Conservation (phyloP, 2,888 invertebrate genomes). For the Gibbula magus region DNA sequence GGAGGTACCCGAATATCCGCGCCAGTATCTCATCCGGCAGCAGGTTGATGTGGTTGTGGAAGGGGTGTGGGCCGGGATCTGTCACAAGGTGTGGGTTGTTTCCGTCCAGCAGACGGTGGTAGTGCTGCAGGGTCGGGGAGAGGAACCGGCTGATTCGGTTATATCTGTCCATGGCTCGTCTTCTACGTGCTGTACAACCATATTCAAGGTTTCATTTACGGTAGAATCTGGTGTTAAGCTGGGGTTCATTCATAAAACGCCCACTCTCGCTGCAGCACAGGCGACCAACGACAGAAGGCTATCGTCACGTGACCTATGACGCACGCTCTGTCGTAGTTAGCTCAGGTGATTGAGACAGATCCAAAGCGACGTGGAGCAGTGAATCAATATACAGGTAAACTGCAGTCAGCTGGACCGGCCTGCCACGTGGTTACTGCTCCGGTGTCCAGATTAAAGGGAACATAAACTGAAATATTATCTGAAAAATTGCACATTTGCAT, state of each 20-base stretch:
- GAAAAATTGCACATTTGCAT: background rate
- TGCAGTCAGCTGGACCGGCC: background rate
- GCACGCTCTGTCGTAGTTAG: conserved; percentile 6
- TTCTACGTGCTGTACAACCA: background rate
- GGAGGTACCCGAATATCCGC: conserved; percentile 55
- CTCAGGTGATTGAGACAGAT: conserved; percentile 16
- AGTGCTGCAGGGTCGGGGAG: background rate
- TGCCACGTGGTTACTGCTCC: background rate
- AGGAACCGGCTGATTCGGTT: background rate
- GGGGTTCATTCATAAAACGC: conserved; percentile 23
- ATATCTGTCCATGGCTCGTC: background rate
- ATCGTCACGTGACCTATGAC: conserved; percentile 14
- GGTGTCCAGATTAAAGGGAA: background rate
- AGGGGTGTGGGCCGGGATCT: background rate
- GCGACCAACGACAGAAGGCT: conserved; percentile 1
- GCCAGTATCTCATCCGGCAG: conserved; percentile 58
- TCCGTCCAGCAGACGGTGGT: conserved; percentile 6
- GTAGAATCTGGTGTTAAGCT: background rate
- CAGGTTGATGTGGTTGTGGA: conserved; percentile 44
- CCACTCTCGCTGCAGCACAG: background rate
- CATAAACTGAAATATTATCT: background rate
- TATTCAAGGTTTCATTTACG: background rate
- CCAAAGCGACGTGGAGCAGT: background rate
- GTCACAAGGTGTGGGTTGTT: background rate
- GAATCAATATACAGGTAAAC: background rate